Evolutionary conservation across 2,113 vertebrate species (phyloP).

Genomic region (Ceyx cyanopectus): DNA sequence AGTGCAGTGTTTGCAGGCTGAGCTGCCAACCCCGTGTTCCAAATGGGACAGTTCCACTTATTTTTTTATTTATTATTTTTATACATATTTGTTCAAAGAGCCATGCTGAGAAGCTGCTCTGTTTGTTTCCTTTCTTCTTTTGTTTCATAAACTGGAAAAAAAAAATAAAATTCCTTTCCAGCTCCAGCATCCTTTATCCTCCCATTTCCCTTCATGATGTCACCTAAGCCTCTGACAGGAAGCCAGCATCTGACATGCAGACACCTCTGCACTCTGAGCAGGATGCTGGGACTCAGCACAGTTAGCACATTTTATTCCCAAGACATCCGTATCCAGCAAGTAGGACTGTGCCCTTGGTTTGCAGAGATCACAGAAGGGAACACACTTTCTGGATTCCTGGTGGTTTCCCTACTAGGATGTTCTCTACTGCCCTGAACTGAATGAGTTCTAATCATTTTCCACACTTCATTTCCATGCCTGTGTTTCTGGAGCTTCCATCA

Average conservation of each 20-base stretch:
- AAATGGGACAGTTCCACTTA: slow-evolving; percentile 48
- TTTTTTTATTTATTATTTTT: slow-evolving; percentile 49
- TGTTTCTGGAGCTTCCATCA: neutral
- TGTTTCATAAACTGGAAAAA: slow-evolving; percentile 68
- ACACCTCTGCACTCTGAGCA: slow-evolving; percentile 65
- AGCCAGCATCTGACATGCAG: slow-evolving; percentile 52
- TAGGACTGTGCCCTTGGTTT: slow-evolving; percentile 1
- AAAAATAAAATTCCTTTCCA: neutral
- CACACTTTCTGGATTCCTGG: neutral
- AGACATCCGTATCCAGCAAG: slow-evolving; percentile 13
- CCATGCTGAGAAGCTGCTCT: slow-evolving; percentile 55
- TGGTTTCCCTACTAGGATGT: neutral
- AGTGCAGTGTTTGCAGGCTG: slow-evolving; percentile 40
- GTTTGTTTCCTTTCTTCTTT: slow-evolving; percentile 70
- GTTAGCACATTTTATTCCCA: slow-evolving; percentile 52
- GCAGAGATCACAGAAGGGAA: neutral
- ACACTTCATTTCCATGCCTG: neutral
- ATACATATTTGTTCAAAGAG: slow-evolving; percentile 47
- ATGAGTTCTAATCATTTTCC: neutral
- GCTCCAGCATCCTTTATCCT: slow-evolving; percentile 67
- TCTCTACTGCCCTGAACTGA: neutral
- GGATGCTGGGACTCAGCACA: slow-evolving; percentile 38
- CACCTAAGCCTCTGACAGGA: slow-evolving; percentile 62
- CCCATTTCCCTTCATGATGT: slow-evolving; percentile 70
- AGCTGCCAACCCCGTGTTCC: slow-evolving; percentile 36